phyloP scores from a whole-genome alignment of 2,797 vertebrate species.

The Sandelia bainsii region DNA sequence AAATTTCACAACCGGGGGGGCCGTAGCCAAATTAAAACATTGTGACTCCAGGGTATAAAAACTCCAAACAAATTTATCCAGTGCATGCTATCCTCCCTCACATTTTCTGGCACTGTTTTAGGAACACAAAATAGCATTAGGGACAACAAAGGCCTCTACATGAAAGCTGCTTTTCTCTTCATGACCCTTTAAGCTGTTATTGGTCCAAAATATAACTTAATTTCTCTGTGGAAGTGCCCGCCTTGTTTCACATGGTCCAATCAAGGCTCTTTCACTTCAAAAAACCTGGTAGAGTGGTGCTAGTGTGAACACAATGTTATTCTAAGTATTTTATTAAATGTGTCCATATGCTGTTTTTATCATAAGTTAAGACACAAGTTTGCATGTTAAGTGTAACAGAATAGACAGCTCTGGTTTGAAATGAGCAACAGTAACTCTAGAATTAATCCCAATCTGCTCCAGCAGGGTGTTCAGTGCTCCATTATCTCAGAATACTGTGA shows the following conservation, averaged over 20 bases:
- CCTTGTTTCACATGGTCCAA: slow-evolving; percentile 6
- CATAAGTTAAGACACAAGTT: neutral
- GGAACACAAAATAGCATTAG: slow-evolving; percentile 52
- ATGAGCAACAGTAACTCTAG: neutral
- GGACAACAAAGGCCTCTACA: slow-evolving; percentile 47
- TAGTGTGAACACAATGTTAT: neutral
- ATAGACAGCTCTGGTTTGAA: neutral
- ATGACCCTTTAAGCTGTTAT: slow-evolving; percentile 33
- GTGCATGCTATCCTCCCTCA: slow-evolving; percentile 36
- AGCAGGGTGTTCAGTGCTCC: neutral
- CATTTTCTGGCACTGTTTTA: slow-evolving; percentile 54
- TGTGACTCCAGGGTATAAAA: slow-evolving; percentile 67
- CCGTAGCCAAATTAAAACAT: slow-evolving; percentile 76
- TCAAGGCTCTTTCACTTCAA: slow-evolving; percentile 2
- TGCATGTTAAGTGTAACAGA: neutral
- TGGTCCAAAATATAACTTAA: slow-evolving; percentile 40
- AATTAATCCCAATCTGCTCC: neutral
- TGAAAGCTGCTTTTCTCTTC: slow-evolving; percentile 43
- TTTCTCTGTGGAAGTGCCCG: slow-evolving; percentile 24
- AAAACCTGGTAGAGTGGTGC: neutral
- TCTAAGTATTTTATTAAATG: slow-evolving; percentile 1
- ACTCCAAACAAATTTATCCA: slow-evolving; percentile 61
- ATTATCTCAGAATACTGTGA: neutral
- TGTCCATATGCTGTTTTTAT: neutral
- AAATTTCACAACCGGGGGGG: slow-evolving; percentile 69